Percentiles rank a stretch among this genome's conserved stretches.
These are phyloP conservation scores for Drosophila rufa DNA, from an alignment of 1,140 invertebrate species.

Conservation along the genomic window DNA sequence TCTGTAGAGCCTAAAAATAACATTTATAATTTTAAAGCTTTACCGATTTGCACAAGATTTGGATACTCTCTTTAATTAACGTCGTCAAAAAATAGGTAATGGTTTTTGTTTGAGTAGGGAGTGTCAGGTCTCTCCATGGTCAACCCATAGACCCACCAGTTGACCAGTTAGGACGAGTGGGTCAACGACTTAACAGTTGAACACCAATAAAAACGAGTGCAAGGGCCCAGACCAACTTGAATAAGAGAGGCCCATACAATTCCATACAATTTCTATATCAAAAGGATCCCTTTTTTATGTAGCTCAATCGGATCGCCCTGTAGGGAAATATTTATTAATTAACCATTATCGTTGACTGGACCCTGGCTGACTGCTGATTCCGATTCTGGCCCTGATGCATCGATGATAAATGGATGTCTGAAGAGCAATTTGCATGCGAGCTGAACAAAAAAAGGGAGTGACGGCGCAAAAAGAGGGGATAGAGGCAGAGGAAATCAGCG, in stretches of 20 bases:
- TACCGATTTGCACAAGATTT: too few species aligned
- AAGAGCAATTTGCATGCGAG: conserved; percentile 78
- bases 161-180: conserved; percentile 31
- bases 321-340: conserved; percentile 78
- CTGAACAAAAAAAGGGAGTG: conserved; percentile 43
- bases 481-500: conserved; percentile 54
- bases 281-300: conserved; percentile 19
- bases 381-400: conserved; percentile 46
- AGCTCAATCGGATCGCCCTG: conserved; percentile 27
- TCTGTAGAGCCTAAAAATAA: too few species aligned
- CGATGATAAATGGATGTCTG: conserved; percentile 75
- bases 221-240: conserved; percentile 5
- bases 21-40: too few species aligned
- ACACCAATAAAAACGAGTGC: conserved; percentile 10
- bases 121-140: too few species aligned
- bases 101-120: too few species aligned
- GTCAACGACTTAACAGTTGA: conserved; percentile 47
- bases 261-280: conserved; percentile 43
- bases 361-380: conserved; percentile 35
- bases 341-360: conserved; percentile 72
- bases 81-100: too few species aligned
- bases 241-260: conserved; percentile 1
- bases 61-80: too few species aligned
- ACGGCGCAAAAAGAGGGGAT: conserved; percentile 1
- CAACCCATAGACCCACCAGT: too few species aligned